Base-by-base conservation (phyloP, 92 coral and sea anemone species). In the Epizoanthus ramosus region DNA sequence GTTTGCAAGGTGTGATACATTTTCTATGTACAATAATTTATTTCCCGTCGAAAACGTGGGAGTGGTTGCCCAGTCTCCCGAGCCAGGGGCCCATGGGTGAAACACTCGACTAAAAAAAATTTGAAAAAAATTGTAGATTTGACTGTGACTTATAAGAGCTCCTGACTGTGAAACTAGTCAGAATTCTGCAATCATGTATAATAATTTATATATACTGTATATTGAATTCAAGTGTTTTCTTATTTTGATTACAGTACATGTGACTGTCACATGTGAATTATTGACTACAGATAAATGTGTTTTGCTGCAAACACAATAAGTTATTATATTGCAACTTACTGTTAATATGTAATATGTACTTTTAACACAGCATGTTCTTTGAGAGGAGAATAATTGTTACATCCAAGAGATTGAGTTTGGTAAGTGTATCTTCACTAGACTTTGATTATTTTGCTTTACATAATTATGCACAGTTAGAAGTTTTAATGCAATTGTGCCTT, bases 311-410 rank as follows among this genome's bases (percentile, higher is more conserved):
- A 37, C 43, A 37, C 43, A 37, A 37, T 28, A 6, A 35, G 53
- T 22, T 57, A 53, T 21, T 21, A 23, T 75, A 39, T 15, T 3
- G 19, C 6, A 19, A 10, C 8, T 45, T 18, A 73, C 8, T 21
- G 23, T 6, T 41, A 50, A 22, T 8, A 5, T 79, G n/a, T n/a
- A n/a, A 18, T 21, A 41, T 68, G 16, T 63, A 52, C 19, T 83
- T 17, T 13, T 68, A 58, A 65, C 50, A 5, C 83, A 94, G 98
- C 63, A 95, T 95, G 98, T 93, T 95, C 85, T 95, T 89, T 86
- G 98, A 95, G 75, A 86, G 98, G 68, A 79, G 98, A 79, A 95
- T 95, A 33, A 95, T 95, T 47, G 88, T 95, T 53, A 95, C 98
- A 43, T 95, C 98, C 18, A 95, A 93, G 90, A 95, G 87, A 52